Evolutionary conservation across 2,113 vertebrate genomes (phyloP), one percentile per base, ranked within the genome.

Genomic region (Syngnathus scovelli): DNA sequence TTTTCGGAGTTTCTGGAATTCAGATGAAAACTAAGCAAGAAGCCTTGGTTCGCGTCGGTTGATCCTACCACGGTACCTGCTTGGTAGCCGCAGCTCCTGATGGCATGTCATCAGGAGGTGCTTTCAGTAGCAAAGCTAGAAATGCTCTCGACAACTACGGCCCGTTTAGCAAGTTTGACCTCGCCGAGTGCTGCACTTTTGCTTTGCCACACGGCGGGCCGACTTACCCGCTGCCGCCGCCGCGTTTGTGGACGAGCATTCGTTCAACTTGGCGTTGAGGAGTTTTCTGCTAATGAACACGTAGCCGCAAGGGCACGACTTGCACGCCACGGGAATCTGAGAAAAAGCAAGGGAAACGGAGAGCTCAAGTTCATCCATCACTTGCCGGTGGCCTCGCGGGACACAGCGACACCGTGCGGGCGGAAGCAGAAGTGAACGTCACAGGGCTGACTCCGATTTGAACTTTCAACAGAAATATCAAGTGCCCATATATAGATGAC

Each of bases 251-350:
- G 93, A 86, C 0, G 91, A 89, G 69, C 94, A 92, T 78, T 98
- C 95, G 18, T 92, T 89, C 73, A 94, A 91, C 85, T 93, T 97
- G 46, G 95, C 96, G 78, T 95, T 95, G 61, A 99, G 85, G 64
- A 99, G 95, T 79, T 98, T 99, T 82, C 97, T 92, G 84, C 97
- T 99, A 75, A 99, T 99, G 87, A 99, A 99, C 83, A 99, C 94
- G 64, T 90, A 99, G 72, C 96, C 97, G 88, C 97, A 98, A 7
- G 96, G 94, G 77, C 96, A 98, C 3, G 96, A 97, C 85, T 99
- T 98, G 85, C 97, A 99, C 11, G 96, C 95, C 77, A 98, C 97
- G 66, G 97, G 97, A 89, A 98, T 96, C 96, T 99, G 64, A 33
- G 33, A 7, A 43, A 23, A 78, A 66, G 71, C 11, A 78, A 55